These are phyloP conservation scores for Triops longicaudatus DNA, from an alignment of 1,140 invertebrate species.

Conservation along the genomic window DNA sequence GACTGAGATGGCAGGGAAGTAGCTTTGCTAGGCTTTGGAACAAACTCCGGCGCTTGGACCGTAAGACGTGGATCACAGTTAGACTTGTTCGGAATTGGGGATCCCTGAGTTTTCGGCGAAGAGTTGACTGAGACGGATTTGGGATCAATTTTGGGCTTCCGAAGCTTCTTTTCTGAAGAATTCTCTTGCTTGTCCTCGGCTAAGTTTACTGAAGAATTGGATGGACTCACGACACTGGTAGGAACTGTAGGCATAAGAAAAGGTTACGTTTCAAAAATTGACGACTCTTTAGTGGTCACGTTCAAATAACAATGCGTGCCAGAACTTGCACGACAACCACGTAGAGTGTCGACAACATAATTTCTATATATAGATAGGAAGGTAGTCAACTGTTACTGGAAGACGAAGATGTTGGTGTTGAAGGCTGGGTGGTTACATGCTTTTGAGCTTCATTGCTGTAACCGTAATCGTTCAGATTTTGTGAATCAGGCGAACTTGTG, in stretches of 20 bases:
- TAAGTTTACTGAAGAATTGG: background rate
- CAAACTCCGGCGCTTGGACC: background rate
- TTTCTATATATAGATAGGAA: background rate
- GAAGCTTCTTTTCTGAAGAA: background rate
- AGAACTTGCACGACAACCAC: background rate
- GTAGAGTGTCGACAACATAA: background rate
- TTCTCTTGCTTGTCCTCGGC: background rate
- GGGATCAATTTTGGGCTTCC: background rate
- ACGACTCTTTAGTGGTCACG: no score
- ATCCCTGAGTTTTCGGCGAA: background rate
- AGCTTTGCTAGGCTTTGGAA: background rate
- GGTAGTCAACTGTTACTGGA: background rate
- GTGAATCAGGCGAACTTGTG: background rate
- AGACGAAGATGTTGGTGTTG: background rate
- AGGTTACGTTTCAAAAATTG: no score
- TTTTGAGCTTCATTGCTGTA: background rate
- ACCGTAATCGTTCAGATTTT: background rate
- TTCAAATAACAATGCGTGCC: no score
- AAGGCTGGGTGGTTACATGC: background rate
- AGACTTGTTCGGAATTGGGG: background rate
- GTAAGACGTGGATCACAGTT: background rate
- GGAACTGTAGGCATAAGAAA: background rate
- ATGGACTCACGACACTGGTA: background rate
- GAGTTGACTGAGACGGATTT: background rate
- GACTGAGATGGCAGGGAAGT: background rate